phyloP scores from a whole-genome alignment of 2,113 vertebrate species.

The Proteles cristata region DNA sequence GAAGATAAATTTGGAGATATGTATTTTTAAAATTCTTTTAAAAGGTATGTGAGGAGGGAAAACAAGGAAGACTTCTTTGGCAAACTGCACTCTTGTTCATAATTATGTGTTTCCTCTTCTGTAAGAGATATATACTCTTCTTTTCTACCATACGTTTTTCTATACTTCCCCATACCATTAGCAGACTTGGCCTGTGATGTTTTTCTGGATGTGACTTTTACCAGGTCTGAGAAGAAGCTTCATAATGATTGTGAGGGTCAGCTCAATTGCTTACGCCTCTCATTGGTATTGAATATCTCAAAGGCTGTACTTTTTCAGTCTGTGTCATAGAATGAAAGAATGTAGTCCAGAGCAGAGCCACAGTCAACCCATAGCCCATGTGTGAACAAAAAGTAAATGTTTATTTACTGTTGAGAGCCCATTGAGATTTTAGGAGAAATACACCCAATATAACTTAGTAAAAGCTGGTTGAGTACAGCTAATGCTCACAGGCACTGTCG shows the following conservation, averaged over 20 bases:
- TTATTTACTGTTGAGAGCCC: neutral
- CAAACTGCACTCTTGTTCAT: neutral
- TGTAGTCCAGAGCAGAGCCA: neutral
- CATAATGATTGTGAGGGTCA: neutral
- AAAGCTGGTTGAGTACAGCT: neutral
- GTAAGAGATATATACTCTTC: neutral
- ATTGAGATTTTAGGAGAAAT: neutral
- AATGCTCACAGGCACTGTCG: neutral
- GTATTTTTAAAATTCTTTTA: neutral
- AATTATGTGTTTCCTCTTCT: neutral
- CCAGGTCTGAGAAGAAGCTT: neutral
- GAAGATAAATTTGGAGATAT: neutral
- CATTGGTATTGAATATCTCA: neutral
- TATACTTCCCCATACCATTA: neutral
- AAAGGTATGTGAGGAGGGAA: neutral
- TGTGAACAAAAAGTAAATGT: neutral
- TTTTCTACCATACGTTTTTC: neutral
- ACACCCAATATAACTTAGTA: neutral
- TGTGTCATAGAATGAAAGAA: neutral
- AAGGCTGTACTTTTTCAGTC: neutral
- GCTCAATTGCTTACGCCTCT: neutral
- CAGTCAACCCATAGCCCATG: neutral
- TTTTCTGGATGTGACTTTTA: neutral
- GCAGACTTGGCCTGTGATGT: neutral
- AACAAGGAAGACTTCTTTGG: neutral